These are phyloP conservation scores for Andrena flavipes DNA, from an alignment of 2,888 invertebrate genomes.

Conservation along the genomic window DNA sequence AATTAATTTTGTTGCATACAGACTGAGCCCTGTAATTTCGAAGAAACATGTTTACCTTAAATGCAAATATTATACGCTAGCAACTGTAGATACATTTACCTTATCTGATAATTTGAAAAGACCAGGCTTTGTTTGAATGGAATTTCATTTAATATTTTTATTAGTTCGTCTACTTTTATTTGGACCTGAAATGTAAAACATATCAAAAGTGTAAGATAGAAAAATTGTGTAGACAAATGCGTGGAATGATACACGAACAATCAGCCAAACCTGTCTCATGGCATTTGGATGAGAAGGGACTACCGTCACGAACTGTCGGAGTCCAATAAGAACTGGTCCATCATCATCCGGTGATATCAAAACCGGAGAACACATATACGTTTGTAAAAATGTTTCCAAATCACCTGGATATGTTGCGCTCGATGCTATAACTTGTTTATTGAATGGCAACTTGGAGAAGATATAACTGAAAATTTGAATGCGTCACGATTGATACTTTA, in stretches of 20 bases:
- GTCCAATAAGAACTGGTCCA: constrained; percentile 90
- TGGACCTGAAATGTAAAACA: constrained; percentile 74
- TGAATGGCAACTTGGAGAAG: constrained; percentile 89
- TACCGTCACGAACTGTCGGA: constrained; percentile 91
- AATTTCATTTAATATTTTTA: constrained; percentile 89
- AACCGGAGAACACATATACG: constrained; percentile 92
- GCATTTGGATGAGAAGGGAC: constrained; percentile 88
- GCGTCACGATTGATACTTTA: constrained; percentile 1
- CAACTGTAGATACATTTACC: constrained; percentile 82
- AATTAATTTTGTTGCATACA: constrained; percentile 89
- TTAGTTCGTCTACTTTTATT: constrained; percentile 88
- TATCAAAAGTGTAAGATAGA: constrained; percentile 7
- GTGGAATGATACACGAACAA: constrained; percentile 3
- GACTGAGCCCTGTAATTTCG: constrained; percentile 89
- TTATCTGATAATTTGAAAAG: constrained; percentile 94
- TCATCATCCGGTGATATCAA: constrained; percentile 90
- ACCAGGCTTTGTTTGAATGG: constrained; percentile 96
- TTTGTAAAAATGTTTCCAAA: constrained; percentile 89
- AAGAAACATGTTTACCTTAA: constrained; percentile 29
- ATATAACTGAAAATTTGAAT: constrained; percentile 87
- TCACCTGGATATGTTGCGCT: constrained; percentile 96
- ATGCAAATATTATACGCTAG: background rate
- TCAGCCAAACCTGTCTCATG: constrained; percentile 87
- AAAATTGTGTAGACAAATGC: constrained; percentile 2
- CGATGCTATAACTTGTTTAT: constrained; percentile 95